Percentiles rank a stretch among this genome's conserved stretches.
Evolutionary conservation across 2,113 vertebrate genomes (phyloP).

Genomic region (Seriola rivoliana): DNA sequence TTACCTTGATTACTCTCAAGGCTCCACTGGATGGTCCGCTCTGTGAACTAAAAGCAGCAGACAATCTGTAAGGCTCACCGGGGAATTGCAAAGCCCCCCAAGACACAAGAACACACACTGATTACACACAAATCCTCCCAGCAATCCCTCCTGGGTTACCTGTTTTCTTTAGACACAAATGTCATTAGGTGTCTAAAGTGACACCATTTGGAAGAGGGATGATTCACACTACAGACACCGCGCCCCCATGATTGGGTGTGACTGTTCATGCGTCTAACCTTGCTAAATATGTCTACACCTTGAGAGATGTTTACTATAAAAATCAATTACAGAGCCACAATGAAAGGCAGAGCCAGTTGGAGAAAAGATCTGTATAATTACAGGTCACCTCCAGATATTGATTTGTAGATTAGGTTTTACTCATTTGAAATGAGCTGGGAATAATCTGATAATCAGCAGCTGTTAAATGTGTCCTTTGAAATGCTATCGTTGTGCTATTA

Average conservation of each 20-base stretch:
- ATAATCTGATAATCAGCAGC: slow-evolving; percentile 15
- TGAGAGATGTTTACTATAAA: not conserved
- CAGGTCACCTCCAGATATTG: slow-evolving; percentile 25
- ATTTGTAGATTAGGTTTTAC: slow-evolving; percentile 11
- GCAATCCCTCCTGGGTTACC: slow-evolving; percentile 17
- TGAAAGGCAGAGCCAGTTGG: not conserved
- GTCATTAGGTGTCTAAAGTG: slow-evolving; percentile 3
- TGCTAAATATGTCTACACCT: not conserved
- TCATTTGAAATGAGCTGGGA: slow-evolving; percentile 11
- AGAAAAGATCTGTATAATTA: slow-evolving; percentile 9
- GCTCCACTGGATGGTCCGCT: not conserved
- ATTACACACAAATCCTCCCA: slow-evolving; percentile 33
- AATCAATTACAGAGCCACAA: not conserved
- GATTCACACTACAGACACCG: not conserved
- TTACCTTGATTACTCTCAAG: slow-evolving; percentile 38
- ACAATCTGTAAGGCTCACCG: slow-evolving; percentile 2
- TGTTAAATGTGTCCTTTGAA: not conserved
- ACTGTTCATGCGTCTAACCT: not conserved
- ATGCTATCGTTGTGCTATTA: not conserved
- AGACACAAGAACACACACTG: not conserved
- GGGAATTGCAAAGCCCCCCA: slow-evolving; percentile 30
- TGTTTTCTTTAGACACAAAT: slow-evolving; percentile 23
- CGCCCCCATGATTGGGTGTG: not conserved
- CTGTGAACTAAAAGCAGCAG: slow-evolving; percentile 9
- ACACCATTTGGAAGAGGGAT: not conserved